Percentiles rank a stretch among this genome's conserved stretches.
Evolutionary conservation across 2,888 invertebrate genomes (phyloP).

Genomic region (Aquatica leii): DNA sequence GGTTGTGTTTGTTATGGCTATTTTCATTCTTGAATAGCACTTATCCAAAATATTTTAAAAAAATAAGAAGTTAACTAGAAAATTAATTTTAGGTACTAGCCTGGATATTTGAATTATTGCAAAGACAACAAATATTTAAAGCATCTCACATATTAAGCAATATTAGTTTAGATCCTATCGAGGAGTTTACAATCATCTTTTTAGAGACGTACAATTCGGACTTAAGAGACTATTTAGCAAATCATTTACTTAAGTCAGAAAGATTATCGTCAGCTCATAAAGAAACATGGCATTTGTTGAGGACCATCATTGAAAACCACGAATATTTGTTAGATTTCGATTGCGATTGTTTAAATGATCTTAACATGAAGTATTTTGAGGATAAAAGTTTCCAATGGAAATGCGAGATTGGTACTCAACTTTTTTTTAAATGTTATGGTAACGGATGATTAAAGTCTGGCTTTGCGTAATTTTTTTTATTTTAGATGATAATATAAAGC

Average conservation of each 20-base stretch:
- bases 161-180: slow-evolving; percentile 67
- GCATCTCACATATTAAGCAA: slow-evolving; percentile 71
- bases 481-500: slow-evolving; percentile 63
- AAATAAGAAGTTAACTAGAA: no score
- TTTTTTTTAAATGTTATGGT: slow-evolving; percentile 69
- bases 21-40: no score
- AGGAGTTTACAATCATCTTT: slow-evolving; percentile 67
- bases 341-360: slow-evolving; percentile 57
- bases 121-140: slow-evolving; percentile 70
- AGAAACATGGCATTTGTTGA: slow-evolving; percentile 60
- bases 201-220: slow-evolving; percentile 66
- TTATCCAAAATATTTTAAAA: no score
- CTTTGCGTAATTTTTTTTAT: slow-evolving; percentile 3
- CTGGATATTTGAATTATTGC: slow-evolving; percentile 70
- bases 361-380: slow-evolving; percentile 60
- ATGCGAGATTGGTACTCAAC: slow-evolving; percentile 64
- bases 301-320: slow-evolving; percentile 49
- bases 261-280: slow-evolving; percentile 54
- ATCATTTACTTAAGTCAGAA: slow-evolving; percentile 67
- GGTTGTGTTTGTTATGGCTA: no score
- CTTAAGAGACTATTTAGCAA: slow-evolving; percentile 72
- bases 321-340: slow-evolving; percentile 15
- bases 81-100: slow-evolving; percentile 65
- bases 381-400: slow-evolving; percentile 65
- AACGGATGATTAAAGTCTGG: slow-evolving; percentile 46